Conservation (phyloP, 2,113 vertebrate genomes). For the Dicerorhinus sumatrensis region DNA sequence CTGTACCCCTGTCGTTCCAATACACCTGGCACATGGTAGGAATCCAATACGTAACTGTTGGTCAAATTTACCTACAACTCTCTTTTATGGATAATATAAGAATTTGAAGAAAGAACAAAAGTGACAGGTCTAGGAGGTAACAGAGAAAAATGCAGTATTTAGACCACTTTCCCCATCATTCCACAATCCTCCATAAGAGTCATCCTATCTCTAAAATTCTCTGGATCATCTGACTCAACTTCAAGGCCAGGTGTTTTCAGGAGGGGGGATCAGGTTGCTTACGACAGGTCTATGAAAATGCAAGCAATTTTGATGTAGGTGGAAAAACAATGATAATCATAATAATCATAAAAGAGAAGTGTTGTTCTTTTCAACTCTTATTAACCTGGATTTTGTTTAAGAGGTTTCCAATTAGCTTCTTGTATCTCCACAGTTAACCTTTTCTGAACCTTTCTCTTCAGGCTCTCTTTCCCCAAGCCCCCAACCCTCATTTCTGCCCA, state of each 20-base stretch:
- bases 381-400: conserved; percentile 68
- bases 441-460: conserved; percentile 55
- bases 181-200: not conserved
- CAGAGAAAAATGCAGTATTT: not conserved
- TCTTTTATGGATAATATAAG: not conserved
- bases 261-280: not conserved
- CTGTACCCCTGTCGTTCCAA: not conserved
- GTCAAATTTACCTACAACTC: not conserved
- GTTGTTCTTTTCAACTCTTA: conserved; percentile 57
- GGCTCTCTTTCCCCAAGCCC: conserved; percentile 21
- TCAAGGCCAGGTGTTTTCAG: not conserved
- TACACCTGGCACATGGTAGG: no score
- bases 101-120: not conserved
- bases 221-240: not conserved
- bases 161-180: not conserved
- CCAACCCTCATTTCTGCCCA: conserved; percentile 57
- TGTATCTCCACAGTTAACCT: conserved; percentile 57
- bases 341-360: conserved; percentile 41
- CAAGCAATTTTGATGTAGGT: conserved; percentile 36
- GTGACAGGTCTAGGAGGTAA: not conserved
- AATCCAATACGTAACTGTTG: not conserved
- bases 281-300: not conserved
- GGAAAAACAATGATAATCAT: conserved; percentile 33
- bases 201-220: not conserved
- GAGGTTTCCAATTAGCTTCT: conserved; percentile 77